phyloP scores from a whole-genome alignment of 2,797 vertebrate genomes.

The Sciurus vulgaris region DNA sequence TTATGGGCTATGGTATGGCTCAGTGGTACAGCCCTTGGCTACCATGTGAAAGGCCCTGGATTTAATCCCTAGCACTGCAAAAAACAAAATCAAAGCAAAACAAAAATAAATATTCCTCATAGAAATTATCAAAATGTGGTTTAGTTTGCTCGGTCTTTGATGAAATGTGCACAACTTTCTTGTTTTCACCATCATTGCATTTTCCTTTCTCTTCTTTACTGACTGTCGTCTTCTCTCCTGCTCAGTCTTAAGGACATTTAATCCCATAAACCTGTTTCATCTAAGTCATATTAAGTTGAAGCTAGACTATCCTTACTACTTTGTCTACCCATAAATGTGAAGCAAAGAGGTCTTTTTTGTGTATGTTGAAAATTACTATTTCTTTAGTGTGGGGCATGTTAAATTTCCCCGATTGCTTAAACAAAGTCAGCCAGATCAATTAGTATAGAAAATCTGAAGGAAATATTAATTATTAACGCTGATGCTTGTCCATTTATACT shows the following conservation, averaged over 20 bases:
- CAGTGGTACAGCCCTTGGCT: not conserved
- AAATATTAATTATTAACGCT: conserved; percentile 5
- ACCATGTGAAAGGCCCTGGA: not conserved
- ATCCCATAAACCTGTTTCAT: conserved; percentile 18
- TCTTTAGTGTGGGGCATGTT: not conserved
- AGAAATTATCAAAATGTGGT: not conserved
- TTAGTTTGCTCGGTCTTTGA: conserved; percentile 29
- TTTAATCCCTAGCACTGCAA: not conserved
- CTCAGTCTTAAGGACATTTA: conserved; percentile 21
- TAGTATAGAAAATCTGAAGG: conserved; percentile 47
- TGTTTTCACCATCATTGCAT: not conserved
- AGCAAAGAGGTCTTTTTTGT: not conserved
- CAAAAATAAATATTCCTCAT: not conserved
- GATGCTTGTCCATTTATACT: not conserved
- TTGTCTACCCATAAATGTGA: not conserved
- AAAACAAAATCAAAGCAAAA: not conserved
- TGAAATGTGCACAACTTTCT: not conserved
- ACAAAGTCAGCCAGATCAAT: conserved; percentile 26
- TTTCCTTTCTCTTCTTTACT: conserved; percentile 35
- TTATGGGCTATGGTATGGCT: not conserved
- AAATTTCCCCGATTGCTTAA: not conserved
- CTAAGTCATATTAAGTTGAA: conserved; percentile 45
- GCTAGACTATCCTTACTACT: not conserved
- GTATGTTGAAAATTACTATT: not conserved
- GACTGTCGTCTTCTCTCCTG: not conserved